These are phyloP conservation scores for Artibeus jamaicensis DNA, from an alignment of 2,797 vertebrate genomes.

Conservation along the genomic window DNA sequence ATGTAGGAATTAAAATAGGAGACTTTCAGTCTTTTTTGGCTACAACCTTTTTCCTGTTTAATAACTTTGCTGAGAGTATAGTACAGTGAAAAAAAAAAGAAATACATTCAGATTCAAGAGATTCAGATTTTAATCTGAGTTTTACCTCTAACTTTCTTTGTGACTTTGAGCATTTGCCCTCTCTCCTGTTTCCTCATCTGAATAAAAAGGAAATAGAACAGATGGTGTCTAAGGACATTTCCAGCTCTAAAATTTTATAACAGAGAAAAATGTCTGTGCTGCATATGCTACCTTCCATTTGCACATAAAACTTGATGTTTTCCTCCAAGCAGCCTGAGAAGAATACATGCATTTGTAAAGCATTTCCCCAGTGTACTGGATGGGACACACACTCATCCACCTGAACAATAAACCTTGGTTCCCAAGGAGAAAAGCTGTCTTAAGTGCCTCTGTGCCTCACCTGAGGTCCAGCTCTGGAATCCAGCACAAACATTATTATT, in stretches of 20 bases:
- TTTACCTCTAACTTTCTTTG: constrained; percentile 33
- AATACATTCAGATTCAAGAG: neutral
- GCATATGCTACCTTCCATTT: neutral
- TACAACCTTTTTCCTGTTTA: neutral
- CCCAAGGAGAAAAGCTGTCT: neutral
- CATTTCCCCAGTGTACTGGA: neutral
- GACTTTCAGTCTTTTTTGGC: neutral
- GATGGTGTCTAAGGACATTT: constrained; percentile 42
- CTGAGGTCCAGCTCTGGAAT: neutral
- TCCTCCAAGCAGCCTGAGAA: neutral
- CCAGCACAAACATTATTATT: neutral
- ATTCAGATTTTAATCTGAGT: neutral
- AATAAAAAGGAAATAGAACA: constrained; percentile 54
- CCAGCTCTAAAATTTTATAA: constrained; percentile 53
- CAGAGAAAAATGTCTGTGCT: constrained; percentile 40
- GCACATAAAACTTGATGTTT: constrained; percentile 30
- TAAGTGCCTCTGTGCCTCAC: neutral
- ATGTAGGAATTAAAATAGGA: neutral
- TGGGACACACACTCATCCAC: neutral
- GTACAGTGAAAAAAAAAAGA: neutral
- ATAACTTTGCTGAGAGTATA: neutral
- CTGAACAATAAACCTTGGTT: neutral
- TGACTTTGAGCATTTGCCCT: constrained; percentile 17
- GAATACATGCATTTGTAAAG: neutral
- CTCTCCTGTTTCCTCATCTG: constrained; percentile 52